Base-by-base conservation (phyloP, 2,113 vertebrate species). In the Pteruthius melanotis region DNA sequence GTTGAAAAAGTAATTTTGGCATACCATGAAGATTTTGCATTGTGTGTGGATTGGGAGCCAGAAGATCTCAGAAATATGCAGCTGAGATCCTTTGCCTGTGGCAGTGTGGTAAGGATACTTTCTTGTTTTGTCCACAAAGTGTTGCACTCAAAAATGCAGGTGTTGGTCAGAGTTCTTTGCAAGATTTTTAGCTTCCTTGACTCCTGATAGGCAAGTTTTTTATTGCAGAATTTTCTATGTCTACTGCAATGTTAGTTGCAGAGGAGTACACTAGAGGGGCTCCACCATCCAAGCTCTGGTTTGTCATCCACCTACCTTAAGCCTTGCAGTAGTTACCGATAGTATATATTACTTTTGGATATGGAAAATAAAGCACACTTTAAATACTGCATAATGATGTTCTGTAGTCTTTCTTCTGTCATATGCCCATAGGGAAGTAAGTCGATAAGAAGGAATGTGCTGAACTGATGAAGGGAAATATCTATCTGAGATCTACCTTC, bases 201-300 rank as follows among this genome's bases (percentile, higher is more conserved):
- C 44, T 88, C 31, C 17, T 7, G 9, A 37, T 37, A 37, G 17
- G 15, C 37, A 59, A 59, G 16, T 19, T 27, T 44, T 52, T 50
- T 22, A 17, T 77, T 68, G 26, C 21, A 47, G 59, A 52, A 27
- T 37, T 37, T 52, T 52, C 17, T 22, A 0, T 59, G 2, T 76
- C 42, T 69, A 5, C n/a, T 52, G 22, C 6, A 2, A 24, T 5
- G 1, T 35, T 60, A 33, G 19, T 57, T 50, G 35, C 27, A 27
- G 69, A 69, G n/a, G 26, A 76, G 22, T 47, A 22, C 14, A 12
- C 11, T 42, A 39, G 27, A 79, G n/a, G n/a, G 19, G 16, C 26
- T 90, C 39, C 1, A 8, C n/a, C 17, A 35, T 69, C 33, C 0
- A 0, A 57, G 7, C 78, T 91, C 22, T 66, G 37, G 19, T 72